Percentiles rank a stretch among this genome's conserved stretches.
phyloP scores from a whole-genome alignment of 2,888 invertebrate species.

The Aelia acuminata region DNA sequence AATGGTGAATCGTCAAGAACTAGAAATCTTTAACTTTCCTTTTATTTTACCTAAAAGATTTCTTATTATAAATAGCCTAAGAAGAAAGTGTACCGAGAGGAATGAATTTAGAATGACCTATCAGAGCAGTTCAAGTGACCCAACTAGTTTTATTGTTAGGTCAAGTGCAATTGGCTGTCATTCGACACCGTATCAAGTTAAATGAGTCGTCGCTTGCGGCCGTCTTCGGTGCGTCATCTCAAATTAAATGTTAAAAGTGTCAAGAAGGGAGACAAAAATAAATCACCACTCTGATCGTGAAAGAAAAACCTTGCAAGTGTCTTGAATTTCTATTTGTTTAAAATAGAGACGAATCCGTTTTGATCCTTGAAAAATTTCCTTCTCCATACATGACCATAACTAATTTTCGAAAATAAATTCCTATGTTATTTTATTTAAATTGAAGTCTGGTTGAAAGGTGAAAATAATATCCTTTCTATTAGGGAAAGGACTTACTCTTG shows the following conservation, averaged over 20 bases:
- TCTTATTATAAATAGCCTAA: too few relatives aligned
- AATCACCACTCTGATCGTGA: background rate
- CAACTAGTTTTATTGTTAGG: slow-evolving; percentile 6
- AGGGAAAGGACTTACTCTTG: too few relatives aligned
- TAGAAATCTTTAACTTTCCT: background rate
- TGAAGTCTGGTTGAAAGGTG: too few relatives aligned
- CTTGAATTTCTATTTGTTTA: too few relatives aligned
- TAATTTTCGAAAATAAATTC: too few relatives aligned
- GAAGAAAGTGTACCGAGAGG: too few relatives aligned
- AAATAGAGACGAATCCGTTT: too few relatives aligned
- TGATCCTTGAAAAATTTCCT: too few relatives aligned
- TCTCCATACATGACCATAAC: too few relatives aligned
- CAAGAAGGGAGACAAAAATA: background rate
- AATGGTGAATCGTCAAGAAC: too few relatives aligned
- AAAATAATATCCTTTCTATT: too few relatives aligned
- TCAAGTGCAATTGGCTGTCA: slow-evolving; percentile 48
- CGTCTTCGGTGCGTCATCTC: background rate
- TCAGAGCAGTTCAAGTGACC: background rate
- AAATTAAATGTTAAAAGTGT: background rate
- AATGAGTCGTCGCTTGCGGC: background rate
- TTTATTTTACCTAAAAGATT: background rate
- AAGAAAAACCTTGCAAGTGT: background rate
- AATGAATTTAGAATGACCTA: slow-evolving; percentile 20
- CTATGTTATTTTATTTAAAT: too few relatives aligned
- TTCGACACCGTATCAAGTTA: slow-evolving; percentile 31